A percentile compares a stretch with the other conserved stretches of the same genome.
Conservation (phyloP, 2,888 invertebrate species). For the Microctonus aethiopoides region DNA sequence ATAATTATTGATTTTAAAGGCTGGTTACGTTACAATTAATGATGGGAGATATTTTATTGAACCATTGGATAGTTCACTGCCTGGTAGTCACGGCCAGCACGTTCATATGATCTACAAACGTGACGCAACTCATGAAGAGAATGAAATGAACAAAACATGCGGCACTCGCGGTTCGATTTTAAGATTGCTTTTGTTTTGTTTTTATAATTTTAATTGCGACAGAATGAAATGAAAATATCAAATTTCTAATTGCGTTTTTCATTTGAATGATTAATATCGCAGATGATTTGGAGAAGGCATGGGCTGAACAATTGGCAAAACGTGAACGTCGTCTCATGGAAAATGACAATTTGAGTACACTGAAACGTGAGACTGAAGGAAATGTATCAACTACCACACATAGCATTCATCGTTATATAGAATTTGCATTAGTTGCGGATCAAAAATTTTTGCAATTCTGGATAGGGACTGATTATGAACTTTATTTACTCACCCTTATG, state of each 20-base stretch:
- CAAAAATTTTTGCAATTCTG: conserved; percentile 87
- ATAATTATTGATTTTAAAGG: conserved; percentile 60
- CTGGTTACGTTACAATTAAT: conserved; percentile 70
- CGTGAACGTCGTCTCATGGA: conserved; percentile 56
- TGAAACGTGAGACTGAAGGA: conserved; percentile 32
- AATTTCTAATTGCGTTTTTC: not conserved
- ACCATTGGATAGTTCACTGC: conserved; percentile 69
- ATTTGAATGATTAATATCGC: not conserved
- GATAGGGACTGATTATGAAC: conserved; percentile 80
- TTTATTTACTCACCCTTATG: conserved; percentile 90
- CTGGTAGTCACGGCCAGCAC: conserved; percentile 68
- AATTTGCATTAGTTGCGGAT: conserved; percentile 87
- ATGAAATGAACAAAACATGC: conserved; percentile 44
- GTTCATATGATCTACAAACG: conserved; percentile 70
- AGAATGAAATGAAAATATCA: not conserved
- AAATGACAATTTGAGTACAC: conserved; percentile 43
- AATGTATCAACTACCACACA: conserved; percentile 72
- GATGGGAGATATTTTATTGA: conserved; percentile 72
- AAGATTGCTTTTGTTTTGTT: not conserved
- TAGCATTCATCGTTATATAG: conserved; percentile 82
- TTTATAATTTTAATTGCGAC: not conserved
- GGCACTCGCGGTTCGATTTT: conserved; percentile 52
- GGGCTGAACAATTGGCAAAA: conserved; percentile 65
- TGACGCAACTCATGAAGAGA: conserved; percentile 45
- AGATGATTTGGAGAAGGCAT: conserved; percentile 58